phyloP scores from a whole-genome alignment of 2,113 vertebrate genomes.

The Hystrix brachyura region DNA sequence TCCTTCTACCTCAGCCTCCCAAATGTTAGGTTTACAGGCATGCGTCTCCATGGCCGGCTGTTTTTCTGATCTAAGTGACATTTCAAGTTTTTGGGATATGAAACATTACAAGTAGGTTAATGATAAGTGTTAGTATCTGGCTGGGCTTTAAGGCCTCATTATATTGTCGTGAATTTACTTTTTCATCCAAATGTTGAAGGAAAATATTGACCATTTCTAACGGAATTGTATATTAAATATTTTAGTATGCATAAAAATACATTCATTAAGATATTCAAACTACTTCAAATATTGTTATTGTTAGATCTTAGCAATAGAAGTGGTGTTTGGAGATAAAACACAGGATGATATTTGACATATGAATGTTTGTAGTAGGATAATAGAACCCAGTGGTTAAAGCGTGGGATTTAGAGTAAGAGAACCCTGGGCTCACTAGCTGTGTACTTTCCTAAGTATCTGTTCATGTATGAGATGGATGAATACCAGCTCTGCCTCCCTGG shows the following conservation, averaged over 20 bases:
- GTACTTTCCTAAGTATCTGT: background rate
- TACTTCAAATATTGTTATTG: background rate
- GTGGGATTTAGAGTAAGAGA: background rate
- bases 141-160: background rate
- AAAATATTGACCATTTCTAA: constrained; percentile 27
- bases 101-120: background rate
- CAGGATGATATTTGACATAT: background rate
- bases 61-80: constrained; percentile 45
- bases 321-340: constrained; percentile 26
- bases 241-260: constrained; percentile 1
- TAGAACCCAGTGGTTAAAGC: background rate
- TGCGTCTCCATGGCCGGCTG: background rate
- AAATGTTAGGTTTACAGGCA: too few relatives aligned
- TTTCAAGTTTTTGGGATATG: background rate
- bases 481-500: background rate
- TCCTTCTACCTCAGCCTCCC: too few relatives aligned
- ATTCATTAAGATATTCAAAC: constrained; percentile 17
- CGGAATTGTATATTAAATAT: background rate
- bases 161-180: background rate
- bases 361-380: background rate
- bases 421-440: background rate
- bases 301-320: background rate
- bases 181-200: background rate
- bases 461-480: background rate
- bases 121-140: background rate